Evolutionary conservation across 2,888 invertebrate genomes (phyloP), one percentile per base, ranked within the genome.

Genomic region (Sussaba pulchella): DNA sequence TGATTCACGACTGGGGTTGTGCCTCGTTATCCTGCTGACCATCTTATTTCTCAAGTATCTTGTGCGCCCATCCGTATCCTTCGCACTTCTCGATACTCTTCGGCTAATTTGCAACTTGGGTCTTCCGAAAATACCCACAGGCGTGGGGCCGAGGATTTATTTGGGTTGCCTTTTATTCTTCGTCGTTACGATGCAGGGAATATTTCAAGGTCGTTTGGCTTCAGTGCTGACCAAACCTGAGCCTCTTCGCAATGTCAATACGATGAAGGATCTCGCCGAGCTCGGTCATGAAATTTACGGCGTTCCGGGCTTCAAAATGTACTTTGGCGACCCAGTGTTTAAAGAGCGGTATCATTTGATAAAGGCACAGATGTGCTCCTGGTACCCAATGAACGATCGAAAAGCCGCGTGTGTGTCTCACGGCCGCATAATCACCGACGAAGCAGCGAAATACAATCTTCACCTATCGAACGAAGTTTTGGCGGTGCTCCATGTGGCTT

Each of bases 311-410:
- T 9, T 10, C 47, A 1, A 3, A 9, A 21, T 61, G 41, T 8
- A 61, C 61, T 71, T 71, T 10, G 6, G 31, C 24, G 61, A 39
- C 5, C 10, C 31, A 24, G 21, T 10, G 1, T 71, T 71, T 24
- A 0, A 24, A 0, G 61, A 24, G 10, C 71, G 71, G 9, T 71
- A n/a, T n/a, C n/a, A 36, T 50, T 10, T 14, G 19, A n/a, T 4
- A 61, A n/a, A 4, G 12, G 14, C 14, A 39, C 21, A 14, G n/a
- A 14, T 4, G 19, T 71, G 71, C 12, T 24, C 24, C 1, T 3
- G 36, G n/a, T 21, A 50, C n/a, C n/a, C n/a, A n/a, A n/a, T 14
- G 10, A 21, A 8, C 3, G 17, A 39, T n/a, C 1, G 50, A 6
- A n/a, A 21, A 1, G 50, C 39, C 14, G 71, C 71, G 9, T 71